Evolutionary conservation across 2,113 vertebrate genomes (phyloP), one percentile per base, ranked within the genome.

Genomic region (Sylvietta virens): DNA sequence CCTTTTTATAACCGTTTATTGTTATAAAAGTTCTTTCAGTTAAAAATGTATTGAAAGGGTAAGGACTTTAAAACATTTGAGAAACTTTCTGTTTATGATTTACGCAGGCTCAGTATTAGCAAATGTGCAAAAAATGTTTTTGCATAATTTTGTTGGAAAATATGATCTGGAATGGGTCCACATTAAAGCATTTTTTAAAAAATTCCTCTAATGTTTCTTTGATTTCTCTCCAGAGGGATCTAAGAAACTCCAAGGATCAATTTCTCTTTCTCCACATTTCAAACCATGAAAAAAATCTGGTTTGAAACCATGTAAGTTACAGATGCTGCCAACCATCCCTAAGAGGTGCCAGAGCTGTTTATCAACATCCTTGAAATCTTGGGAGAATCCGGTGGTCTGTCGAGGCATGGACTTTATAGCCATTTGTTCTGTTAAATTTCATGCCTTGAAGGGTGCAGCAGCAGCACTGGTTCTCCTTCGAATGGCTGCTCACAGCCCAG

Each of bases 291-390:
- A 81, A 87, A 44, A 48, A n/a, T 26, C 57, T 69, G 2, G 1
- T 70, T 35, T 81, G 50, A 33, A 91, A 61, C 69, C 6, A 15
- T 24, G 26, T 27, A 1, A 11, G 5, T 73, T 65, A 20, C 24
- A 28, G 19, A 22, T 4, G 2, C n/a, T 56, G 33, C n/a, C 28
- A 50, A 1, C 30, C 0, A 0, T 58, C 61, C 35, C 35, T 89
- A 19, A 22, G 78, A 61, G 54, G 56, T 53, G 37, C 44, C 47
- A 45, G 72, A 30, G 35, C 60, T 80, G 40, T 19, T 78, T 4
- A 12, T 3, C 16, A 66, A 56, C 67, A n/a, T 74, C 6, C 56
- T 19, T 44, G 53, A 58, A 58, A 73, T 20, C 60, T 58, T 42
- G 44, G 69, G 42, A 62, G 57, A 66, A 58, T 35, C 19, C 40